Conservation (phyloP, 2,113 vertebrate genomes). For the Cephalopholis sonnerati region DNA sequence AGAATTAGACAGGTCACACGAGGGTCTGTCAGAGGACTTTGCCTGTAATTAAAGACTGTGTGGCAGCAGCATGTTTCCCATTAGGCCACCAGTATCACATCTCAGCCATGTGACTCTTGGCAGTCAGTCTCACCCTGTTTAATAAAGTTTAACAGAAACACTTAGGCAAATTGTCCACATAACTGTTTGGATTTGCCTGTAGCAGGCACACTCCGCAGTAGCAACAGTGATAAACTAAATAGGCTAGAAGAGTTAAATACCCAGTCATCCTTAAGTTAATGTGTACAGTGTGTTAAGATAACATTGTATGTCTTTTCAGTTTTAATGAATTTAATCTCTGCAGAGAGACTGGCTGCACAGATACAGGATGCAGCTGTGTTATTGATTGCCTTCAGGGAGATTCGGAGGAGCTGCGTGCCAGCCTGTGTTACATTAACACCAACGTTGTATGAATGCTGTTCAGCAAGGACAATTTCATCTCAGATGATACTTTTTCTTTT, state of each 20-base stretch:
- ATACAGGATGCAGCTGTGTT: conserved; percentile 13
- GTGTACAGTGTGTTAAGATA: not conserved
- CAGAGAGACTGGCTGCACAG: conserved; percentile 4
- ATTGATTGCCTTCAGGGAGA: conserved; percentile 34
- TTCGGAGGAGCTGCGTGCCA: not conserved
- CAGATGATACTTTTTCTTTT: not conserved
- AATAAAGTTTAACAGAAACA: conserved; percentile 65
- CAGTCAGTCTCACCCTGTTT: conserved; percentile 50
- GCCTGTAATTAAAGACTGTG: conserved; percentile 76
- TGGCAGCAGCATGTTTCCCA: conserved; percentile 78
- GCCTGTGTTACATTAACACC: conserved; percentile 14
- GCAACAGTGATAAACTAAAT: not conserved
- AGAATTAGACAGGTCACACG: conserved; percentile 70
- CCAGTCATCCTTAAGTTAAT: not conserved
- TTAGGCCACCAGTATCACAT: conserved; percentile 68
- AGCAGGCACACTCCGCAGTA: conserved; percentile 15
- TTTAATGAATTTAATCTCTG: not conserved
- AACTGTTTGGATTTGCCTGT: conserved; percentile 44
- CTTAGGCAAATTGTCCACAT: conserved; percentile 55
- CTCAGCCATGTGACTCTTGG: conserved; percentile 71
- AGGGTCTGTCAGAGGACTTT: conserved; percentile 70
- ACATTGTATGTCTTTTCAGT: not conserved
- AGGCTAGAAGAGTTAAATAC: not conserved
- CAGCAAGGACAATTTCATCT: conserved; percentile 21
- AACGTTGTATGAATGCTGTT: not conserved